Base-by-base conservation (phyloP, 2,888 invertebrate genomes). In the Brachyptera risi region DNA sequence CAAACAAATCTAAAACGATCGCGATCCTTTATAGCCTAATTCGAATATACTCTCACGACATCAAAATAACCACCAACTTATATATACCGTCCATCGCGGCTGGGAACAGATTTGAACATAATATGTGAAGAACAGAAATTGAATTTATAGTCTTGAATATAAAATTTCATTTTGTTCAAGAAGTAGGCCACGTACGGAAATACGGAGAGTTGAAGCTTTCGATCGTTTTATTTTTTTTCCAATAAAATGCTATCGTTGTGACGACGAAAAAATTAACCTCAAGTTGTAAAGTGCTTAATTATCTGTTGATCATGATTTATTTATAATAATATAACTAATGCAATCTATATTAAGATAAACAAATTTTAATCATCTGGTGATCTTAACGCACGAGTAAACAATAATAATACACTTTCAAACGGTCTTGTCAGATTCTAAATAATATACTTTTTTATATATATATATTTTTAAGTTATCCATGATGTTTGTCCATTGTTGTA, bases 1-100 rank as follows among this genome's bases (percentile, higher is more conserved):
- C 50, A 51, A 51, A 15, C 50, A 51, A 51, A 51, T 27, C 50
- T 24, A n/a, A n/a, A n/a, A n/a, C n/a, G n/a, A n/a, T n/a, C n/a
- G n/a, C n/a, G n/a, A n/a, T n/a, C n/a, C n/a, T n/a, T n/a, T n/a
- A n/a, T n/a, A n/a, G n/a, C n/a, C n/a, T n/a, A n/a, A n/a, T n/a
- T n/a, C n/a, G n/a, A n/a, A 15, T 23, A 26, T 19, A 26, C 11
- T 26, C 50, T 26, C 50, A 5, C 27, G 27, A 51, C 27, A 17
- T 44, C 21, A 21, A 17, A 35, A 11, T 11, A 35, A 35, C 7
- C 7, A 35, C 11, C 11, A 11, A 5, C 35, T 9, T 35, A 35
- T 35, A 35, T 5, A 11, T 35, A 35, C 35, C 5, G 35, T 5
- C 35, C 5, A 35, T 5, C n/a, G n/a, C n/a, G n/a, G n/a, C n/a